These are phyloP conservation scores for human (Homo sapiens) DNA, from an alignment of 2,113 vertebrate genomes.

Conservation along the genomic window DNA sequence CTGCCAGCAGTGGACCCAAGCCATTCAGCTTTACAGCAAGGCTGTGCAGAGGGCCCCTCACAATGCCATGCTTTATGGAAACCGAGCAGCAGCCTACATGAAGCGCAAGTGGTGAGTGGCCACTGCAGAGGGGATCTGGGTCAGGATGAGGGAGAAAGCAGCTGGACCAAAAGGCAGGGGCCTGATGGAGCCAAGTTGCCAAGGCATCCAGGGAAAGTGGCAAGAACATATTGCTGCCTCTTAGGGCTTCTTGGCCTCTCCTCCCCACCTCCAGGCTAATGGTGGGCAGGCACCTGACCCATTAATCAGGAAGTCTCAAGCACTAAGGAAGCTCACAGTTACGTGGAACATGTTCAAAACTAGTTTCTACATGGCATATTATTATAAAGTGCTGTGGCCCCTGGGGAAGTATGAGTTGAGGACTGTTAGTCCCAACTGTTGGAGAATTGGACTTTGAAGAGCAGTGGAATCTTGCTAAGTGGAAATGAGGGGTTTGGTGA, in stretches of 20 bases:
- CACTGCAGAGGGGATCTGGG: not conserved
- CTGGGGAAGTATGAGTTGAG: not conserved
- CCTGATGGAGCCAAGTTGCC: not conserved
- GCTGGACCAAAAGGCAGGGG: not conserved
- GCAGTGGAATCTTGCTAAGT: not conserved
- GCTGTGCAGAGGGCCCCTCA: slow-evolving; percentile 92
- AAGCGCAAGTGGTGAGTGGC: slow-evolving; percentile 96
- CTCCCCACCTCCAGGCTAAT: not conserved
- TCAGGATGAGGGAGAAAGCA: not conserved
- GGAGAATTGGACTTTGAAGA: slow-evolving; percentile 16
- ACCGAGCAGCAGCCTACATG: slow-evolving; percentile 98
- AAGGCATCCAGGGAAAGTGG: not conserved
- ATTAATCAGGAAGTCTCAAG: not conserved
- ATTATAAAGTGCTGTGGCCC: not conserved
- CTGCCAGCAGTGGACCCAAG: slow-evolving; percentile 97
- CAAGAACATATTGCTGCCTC: not conserved
- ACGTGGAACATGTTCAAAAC: not conserved
- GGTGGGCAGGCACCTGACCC: not conserved
- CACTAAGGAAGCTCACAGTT: slow-evolving; percentile 7
- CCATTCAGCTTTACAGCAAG: slow-evolving; percentile 98
- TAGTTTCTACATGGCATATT: not conserved
- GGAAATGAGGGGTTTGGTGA: slow-evolving; percentile 25
- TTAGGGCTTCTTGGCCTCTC: not conserved
- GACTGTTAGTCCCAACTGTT: not conserved
- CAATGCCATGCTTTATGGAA: slow-evolving; percentile 97